These are phyloP conservation scores for Dyspetes luteomarginatus DNA, from an alignment of 2,888 invertebrate species.

Conservation along the genomic window DNA sequence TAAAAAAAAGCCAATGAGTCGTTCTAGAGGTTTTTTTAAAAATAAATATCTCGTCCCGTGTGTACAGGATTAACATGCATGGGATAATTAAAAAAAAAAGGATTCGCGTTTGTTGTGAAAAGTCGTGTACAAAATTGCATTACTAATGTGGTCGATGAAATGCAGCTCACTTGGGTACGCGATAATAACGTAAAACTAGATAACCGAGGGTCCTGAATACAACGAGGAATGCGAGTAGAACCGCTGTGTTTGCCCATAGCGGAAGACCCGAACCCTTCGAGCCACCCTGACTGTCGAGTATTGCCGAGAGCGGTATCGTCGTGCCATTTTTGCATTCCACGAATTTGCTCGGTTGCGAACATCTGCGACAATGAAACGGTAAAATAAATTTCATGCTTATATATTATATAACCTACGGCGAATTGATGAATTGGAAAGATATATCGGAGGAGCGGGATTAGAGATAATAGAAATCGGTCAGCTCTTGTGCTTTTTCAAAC, in stretches of 20 bases:
- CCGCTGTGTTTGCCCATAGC: constrained; percentile 90
- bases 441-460: too few relatives aligned
- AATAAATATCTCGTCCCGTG: constrained; percentile 28
- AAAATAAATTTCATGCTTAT: not conserved
- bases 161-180: constrained; percentile 86
- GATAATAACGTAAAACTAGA: constrained; percentile 88
- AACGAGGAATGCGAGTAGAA: constrained; percentile 88
- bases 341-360: constrained; percentile 88
- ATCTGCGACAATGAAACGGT: constrained; percentile 84
- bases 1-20: constrained; percentile 23
- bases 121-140: constrained; percentile 71
- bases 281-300: constrained; percentile 88
- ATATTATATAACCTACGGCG: too few relatives aligned
- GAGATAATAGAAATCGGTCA: too few relatives aligned
- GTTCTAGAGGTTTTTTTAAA: not conserved
- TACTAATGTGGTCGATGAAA: constrained; percentile 65
- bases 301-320: constrained; percentile 88
- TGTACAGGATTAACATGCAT: constrained; percentile 42
- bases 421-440: not conserved
- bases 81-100: constrained; percentile 40
- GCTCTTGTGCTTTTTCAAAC: too few relatives aligned
- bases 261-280: constrained; percentile 84
- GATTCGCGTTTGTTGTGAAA: constrained; percentile 66
- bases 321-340: constrained; percentile 86
- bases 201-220: constrained; percentile 90